Conservation (phyloP, 92 coral and sea anemone genomes). For the Siderastrea radians region DNA sequence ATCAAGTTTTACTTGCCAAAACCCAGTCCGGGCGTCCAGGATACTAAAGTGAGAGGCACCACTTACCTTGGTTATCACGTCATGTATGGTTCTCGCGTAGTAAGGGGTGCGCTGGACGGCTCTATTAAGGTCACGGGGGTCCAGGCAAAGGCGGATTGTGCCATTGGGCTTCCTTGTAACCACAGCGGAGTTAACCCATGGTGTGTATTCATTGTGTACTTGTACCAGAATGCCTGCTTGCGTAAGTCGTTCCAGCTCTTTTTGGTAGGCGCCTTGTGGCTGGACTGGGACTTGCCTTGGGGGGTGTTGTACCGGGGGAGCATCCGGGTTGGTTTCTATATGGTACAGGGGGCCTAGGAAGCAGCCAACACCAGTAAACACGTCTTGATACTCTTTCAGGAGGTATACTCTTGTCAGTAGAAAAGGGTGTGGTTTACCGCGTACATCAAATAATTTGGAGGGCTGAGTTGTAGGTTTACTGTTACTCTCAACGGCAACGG, state of each 20-base stretch:
- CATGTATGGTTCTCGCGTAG: slow-evolving; percentile 3
- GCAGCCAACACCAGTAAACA: slow-evolving; percentile 69
- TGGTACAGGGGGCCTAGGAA: slow-evolving; percentile 71
- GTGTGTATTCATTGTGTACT: slow-evolving; percentile 68
- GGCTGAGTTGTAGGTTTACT: not conserved
- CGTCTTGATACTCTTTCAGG: slow-evolving; percentile 60
- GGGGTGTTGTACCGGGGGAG: slow-evolving; percentile 74
- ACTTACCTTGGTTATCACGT: no score
- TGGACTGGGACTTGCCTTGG: slow-evolving; percentile 79
- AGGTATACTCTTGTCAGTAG: slow-evolving; percentile 61
- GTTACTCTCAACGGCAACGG: not conserved
- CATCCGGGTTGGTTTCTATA: slow-evolving; percentile 57
- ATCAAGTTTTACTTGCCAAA: slow-evolving; percentile 15
- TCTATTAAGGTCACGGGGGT: slow-evolving; percentile 41
- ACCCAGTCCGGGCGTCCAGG: slow-evolving; percentile 11
- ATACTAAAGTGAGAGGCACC: no score
- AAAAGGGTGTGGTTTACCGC: slow-evolving; percentile 49
- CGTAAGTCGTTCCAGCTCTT: slow-evolving; percentile 54
- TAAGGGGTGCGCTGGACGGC: slow-evolving; percentile 55
- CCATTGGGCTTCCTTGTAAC: slow-evolving; percentile 59
- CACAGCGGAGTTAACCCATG: slow-evolving; percentile 68
- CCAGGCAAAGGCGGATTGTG: slow-evolving; percentile 64
- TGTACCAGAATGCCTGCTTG: slow-evolving; percentile 51
- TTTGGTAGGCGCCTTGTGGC: slow-evolving; percentile 66
- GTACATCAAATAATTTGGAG: slow-evolving; percentile 16